phyloP scores from a whole-genome alignment of 2,113 vertebrate genomes.

The Sinocyclocheilus rhinocerous region DNA sequence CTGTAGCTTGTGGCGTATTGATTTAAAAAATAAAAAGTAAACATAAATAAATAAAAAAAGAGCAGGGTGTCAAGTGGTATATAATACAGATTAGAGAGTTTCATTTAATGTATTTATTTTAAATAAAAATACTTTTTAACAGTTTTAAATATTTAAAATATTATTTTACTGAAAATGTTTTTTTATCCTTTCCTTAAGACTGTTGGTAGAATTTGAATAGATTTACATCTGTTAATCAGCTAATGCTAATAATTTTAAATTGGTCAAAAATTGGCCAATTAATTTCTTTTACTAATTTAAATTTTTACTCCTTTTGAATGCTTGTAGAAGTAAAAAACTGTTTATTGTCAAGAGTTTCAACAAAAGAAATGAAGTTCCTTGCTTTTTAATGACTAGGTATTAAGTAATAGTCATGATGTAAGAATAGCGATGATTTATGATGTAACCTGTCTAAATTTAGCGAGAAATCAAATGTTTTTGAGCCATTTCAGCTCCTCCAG shows the following conservation, averaged over 20 bases:
- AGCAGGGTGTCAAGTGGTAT: not conserved
- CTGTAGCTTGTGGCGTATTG: not conserved
- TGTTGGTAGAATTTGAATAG: not conserved
- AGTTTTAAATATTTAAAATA: too few relatives aligned
- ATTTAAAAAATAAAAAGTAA: not conserved
- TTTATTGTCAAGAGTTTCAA: not conserved
- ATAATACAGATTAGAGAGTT: not conserved
- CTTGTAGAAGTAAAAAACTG: not conserved
- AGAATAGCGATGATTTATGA: constrained; percentile 3
- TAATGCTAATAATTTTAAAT: not conserved
- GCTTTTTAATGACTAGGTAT: not conserved
- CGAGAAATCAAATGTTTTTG: not conserved
- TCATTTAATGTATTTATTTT: too few relatives aligned
- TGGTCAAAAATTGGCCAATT: not conserved
- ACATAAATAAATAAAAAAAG: not conserved
- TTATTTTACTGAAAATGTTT: too few relatives aligned
- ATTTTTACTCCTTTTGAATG: not conserved
- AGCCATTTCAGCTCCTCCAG: not conserved
- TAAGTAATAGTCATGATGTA: not conserved
- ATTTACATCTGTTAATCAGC: not conserved
- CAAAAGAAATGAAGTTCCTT: not conserved
- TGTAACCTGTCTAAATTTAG: not conserved
- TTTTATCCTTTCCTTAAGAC: not conserved
- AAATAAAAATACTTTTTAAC: too few relatives aligned
- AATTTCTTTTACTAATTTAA: not conserved